These are phyloP conservation scores for Dryocosmus kuriphilus DNA, from an alignment of 2,888 invertebrate genomes.

Conservation along the genomic window DNA sequence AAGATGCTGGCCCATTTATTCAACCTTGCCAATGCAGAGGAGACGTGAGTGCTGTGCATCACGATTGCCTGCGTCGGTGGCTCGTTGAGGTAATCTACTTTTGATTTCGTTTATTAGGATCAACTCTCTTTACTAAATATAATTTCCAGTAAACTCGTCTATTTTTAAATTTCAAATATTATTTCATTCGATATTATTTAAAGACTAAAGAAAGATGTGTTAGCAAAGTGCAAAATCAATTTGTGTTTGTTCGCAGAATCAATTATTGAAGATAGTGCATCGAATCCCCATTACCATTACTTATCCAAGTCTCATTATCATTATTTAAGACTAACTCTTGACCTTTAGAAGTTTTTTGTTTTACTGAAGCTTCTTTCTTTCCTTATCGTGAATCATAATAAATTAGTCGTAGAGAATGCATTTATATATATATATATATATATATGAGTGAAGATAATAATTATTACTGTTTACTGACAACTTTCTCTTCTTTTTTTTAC, in stretches of 20 bases:
- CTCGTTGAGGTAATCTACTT: slow-evolving; percentile 85
- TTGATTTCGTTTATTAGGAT: slow-evolving; percentile 11
- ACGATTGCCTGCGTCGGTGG: slow-evolving; percentile 94
- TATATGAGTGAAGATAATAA: background rate
- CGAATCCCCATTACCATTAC: background rate
- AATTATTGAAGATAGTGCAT: background rate
- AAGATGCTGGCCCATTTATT: slow-evolving; percentile 88
- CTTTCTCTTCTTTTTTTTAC: background rate
- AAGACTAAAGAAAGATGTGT: background rate
- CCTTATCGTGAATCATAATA: background rate
- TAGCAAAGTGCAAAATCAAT: background rate
- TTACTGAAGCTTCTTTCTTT: background rate
- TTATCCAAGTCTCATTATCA: background rate
- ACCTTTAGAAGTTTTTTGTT: background rate
- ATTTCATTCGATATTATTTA: background rate
- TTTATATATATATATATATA: too few species aligned
- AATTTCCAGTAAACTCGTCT: too few species aligned
- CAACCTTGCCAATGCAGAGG: slow-evolving; percentile 94
- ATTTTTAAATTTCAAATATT: too few species aligned
- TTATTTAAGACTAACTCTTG: background rate
- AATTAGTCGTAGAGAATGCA: background rate
- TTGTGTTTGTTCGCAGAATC: background rate
- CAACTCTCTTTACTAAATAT: too few species aligned
- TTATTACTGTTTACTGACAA: background rate
- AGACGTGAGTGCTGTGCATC: slow-evolving; percentile 95